A percentile compares a stretch with the other conserved stretches of the same genome.
Conservation (phyloP, 2,797 vertebrate genomes). For the Adrianichthys oophorus region DNA sequence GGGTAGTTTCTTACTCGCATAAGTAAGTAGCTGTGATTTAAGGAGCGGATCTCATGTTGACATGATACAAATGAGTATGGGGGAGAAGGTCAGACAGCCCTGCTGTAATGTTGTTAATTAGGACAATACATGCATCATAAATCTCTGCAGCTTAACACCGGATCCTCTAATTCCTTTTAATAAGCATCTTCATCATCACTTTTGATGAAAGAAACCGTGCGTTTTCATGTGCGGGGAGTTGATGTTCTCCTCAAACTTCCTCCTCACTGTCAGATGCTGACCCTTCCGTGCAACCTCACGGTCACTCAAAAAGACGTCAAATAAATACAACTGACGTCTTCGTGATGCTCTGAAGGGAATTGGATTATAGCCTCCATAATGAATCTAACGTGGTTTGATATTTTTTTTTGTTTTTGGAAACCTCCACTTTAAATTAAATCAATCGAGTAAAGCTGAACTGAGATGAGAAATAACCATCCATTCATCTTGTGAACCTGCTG, state of each 20-base stretch:
- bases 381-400: no score
- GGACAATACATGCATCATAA: constrained; percentile 69
- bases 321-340: no score
- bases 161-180: constrained; percentile 29
- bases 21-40: constrained; percentile 74
- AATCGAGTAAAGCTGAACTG: no score
- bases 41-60: constrained; percentile 73
- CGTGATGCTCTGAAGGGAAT: no score
- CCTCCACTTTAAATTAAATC: no score
- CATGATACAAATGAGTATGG: constrained; percentile 81
- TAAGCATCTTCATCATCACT: constrained; percentile 11
- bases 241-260: constrained; percentile 39
- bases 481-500: no score
- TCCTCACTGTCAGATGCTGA: constrained; percentile 63
- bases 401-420: no score
- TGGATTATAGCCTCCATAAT: no score
- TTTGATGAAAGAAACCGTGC: constrained; percentile 14
- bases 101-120: constrained; percentile 79
- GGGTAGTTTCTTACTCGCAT: constrained; percentile 23
- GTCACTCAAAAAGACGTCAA: no score
- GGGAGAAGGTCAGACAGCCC: constrained; percentile 76
- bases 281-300: background rate
- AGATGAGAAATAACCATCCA: no score
- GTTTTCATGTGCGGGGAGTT: constrained; percentile 43
- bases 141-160: constrained; percentile 29